phyloP scores from a whole-genome alignment of 1,140 invertebrate genomes.

The Drosophila tristis region DNA sequence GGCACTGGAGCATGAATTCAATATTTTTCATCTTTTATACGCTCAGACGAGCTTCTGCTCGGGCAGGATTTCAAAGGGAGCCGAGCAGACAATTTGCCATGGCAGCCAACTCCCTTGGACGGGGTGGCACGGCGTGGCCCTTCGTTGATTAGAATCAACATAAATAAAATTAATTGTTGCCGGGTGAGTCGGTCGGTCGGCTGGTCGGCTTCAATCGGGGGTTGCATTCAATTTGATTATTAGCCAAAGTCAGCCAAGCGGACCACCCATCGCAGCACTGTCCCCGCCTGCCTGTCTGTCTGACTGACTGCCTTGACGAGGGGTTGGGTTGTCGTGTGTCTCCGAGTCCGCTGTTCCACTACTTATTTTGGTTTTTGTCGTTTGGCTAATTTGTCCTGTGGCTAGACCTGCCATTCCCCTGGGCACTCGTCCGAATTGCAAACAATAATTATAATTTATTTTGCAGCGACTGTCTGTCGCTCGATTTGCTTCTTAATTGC shows the following conservation, averaged over 20 bases:
- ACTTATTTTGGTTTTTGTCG: conserved; percentile 45
- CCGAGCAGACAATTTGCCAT: conserved; percentile 43
- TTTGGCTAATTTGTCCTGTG: conserved; percentile 59
- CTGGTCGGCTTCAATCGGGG: conserved; percentile 24
- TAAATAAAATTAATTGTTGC: conserved; percentile 83
- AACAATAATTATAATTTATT: conserved; percentile 76
- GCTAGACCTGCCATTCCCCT: conserved; percentile 23
- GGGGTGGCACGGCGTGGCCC: conserved; percentile 27
- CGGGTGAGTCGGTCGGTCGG: conserved; percentile 42
- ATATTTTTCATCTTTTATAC: conserved; percentile 56
- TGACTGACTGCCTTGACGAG: not conserved
- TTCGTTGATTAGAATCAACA: conserved; percentile 78
- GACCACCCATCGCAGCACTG: not conserved
- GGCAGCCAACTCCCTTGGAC: conserved; percentile 39
- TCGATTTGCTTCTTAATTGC: conserved; percentile 67
- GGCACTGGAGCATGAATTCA: conserved; percentile 54
- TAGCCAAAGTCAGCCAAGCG: conserved; percentile 49
- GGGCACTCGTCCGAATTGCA: conserved; percentile 33
- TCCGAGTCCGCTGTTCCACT: conserved; percentile 15
- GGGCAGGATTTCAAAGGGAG: conserved; percentile 21
- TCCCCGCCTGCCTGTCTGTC: too few relatives aligned
- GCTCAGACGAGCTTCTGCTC: conserved; percentile 23
- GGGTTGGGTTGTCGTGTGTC: not conserved
- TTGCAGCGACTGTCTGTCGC: conserved; percentile 44
- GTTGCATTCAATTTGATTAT: conserved; percentile 83